phyloP scores from a whole-genome alignment of 2,888 invertebrate species.

The Eupeodes latifasciatus region DNA sequence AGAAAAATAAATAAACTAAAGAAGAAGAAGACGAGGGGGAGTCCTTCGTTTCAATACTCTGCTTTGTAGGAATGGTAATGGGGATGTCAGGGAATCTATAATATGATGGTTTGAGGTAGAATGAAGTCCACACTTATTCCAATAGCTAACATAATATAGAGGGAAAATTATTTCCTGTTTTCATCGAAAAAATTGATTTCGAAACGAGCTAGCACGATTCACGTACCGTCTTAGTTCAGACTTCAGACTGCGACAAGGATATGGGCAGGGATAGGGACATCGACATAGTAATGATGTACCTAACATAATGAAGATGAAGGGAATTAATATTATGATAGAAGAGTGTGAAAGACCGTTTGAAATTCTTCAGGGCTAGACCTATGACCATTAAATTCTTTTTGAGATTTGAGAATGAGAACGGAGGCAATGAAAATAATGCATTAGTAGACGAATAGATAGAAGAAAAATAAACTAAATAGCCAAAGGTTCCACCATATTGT shows the following conservation, averaged over 20 bases:
- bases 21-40: background rate
- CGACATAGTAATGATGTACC: background rate
- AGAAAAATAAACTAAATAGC: too few species aligned
- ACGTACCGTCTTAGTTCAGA: background rate
- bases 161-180: slow-evolving; percentile 68
- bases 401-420: too few species aligned
- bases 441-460: too few species aligned
- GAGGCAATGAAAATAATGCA: too few species aligned
- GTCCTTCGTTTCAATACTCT: too few species aligned
- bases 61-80: too few species aligned
- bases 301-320: slow-evolving; percentile 42
- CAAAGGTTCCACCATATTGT: too few species aligned
- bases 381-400: background rate
- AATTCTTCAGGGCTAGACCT: slow-evolving; percentile 18
- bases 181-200: slow-evolving; percentile 64
- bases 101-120: background rate
- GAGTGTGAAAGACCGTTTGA: background rate
- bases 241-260: slow-evolving; percentile 37
- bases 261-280: background rate
- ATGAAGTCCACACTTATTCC: slow-evolving; percentile 10
- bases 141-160: slow-evolving; percentile 33
- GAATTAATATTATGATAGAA: slow-evolving; percentile 39
- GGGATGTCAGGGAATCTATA: too few species aligned
- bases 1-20: background rate
- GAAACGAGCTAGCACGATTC: slow-evolving; percentile 35